phyloP scores from a whole-genome alignment of 1,140 invertebrate genomes.

The Formica exsecta region DNA sequence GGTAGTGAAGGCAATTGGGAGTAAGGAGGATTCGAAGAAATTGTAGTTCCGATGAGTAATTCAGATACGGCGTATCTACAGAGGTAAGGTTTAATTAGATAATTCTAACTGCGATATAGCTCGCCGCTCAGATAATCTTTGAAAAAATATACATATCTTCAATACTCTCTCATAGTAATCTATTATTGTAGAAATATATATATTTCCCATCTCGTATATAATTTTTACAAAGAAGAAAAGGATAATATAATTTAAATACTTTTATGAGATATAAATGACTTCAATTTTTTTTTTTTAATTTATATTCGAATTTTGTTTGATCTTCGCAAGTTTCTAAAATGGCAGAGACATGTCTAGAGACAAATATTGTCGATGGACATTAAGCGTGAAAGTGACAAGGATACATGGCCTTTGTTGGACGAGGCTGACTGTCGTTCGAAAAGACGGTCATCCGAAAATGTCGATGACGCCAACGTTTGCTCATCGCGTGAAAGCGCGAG shows the following conservation, averaged over 20 bases:
- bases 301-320: neutral
- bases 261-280: neutral
- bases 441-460: slow-evolving; percentile 31
- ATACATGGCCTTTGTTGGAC: neutral
- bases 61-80: slow-evolving; percentile 14
- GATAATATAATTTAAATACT: neutral
- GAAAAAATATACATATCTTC: neutral
- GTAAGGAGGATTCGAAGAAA: slow-evolving; percentile 34
- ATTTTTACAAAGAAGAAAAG: neutral
- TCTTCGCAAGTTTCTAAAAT: neutral
- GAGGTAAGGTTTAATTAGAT: slow-evolving; percentile 49
- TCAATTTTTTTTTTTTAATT: neutral
- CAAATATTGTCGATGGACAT: neutral
- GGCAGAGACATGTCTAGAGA: too few relatives aligned
- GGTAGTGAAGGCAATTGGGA: slow-evolving; percentile 38
- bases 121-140: slow-evolving; percentile 11
- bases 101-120: slow-evolving; percentile 45
- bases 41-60: slow-evolving; percentile 29
- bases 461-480: slow-evolving; percentile 47
- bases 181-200: neutral
- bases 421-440: neutral
- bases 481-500: slow-evolving; percentile 29
- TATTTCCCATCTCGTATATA: neutral
- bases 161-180: slow-evolving; percentile 1
- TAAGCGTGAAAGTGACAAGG: slow-evolving; percentile 25